phyloP scores from a whole-genome alignment of 2,113 vertebrate genomes.

The Triplophysa tibetana region DNA sequence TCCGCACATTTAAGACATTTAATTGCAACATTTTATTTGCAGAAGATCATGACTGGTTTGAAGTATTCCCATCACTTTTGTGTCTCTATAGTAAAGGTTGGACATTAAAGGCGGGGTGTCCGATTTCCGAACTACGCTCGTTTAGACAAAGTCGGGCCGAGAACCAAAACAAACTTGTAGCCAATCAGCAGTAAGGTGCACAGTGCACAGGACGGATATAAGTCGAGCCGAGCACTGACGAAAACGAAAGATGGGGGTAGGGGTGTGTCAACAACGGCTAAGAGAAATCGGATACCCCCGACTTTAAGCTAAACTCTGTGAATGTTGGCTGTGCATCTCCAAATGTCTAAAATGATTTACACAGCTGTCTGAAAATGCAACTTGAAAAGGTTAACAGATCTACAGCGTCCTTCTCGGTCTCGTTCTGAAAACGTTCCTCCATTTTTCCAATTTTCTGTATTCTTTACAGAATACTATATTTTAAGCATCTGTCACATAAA shows the following conservation, averaged over 20 bases:
- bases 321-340: conserved; percentile 31
- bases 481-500: no score
- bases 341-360: conserved; percentile 46
- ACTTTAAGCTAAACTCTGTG: background rate
- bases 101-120: background rate
- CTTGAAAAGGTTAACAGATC: background rate
- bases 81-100: background rate
- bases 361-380: conserved; percentile 42
- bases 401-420: background rate
- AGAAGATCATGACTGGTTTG: background rate
- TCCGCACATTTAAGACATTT: background rate
- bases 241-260: no score
- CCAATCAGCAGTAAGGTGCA: no score
- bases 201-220: no score
- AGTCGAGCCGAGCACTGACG: no score
- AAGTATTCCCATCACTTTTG: background rate
- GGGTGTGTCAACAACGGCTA: no score
- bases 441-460: background rate
- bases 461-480: no score
- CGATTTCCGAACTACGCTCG: no score
- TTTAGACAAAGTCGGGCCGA: no score
- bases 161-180: no score
- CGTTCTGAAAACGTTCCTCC: background rate
- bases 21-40: background rate
- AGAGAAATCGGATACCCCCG: no score